Evolutionary conservation across 1,140 invertebrate species (phyloP).

Genomic region (Drosophila bipectinata): DNA sequence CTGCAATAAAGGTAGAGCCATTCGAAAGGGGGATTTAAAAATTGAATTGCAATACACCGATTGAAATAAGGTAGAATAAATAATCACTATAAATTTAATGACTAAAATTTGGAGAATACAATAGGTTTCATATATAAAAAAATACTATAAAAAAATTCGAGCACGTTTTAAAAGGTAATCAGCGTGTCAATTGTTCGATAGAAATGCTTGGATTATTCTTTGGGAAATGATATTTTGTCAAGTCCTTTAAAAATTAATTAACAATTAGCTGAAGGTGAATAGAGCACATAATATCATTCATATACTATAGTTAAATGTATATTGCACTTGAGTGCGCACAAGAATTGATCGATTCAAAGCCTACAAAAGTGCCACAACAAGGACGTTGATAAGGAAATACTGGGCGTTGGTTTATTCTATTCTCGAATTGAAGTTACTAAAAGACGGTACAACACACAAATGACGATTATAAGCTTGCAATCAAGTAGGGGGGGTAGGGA

Average conservation of each 20-base stretch:
- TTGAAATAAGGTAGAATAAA: slow-evolving; percentile 47
- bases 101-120: slow-evolving; percentile 48
- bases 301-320: slow-evolving; percentile 47
- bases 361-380: slow-evolving; percentile 40
- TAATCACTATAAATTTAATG: slow-evolving; percentile 31
- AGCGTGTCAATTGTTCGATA: slow-evolving; percentile 32
- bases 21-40: slow-evolving; percentile 7
- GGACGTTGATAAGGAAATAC: slow-evolving; percentile 45
- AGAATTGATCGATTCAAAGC: slow-evolving; percentile 48
- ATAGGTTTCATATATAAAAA: slow-evolving; percentile 34
- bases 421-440: slow-evolving; percentile 43
- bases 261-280: slow-evolving; percentile 68
- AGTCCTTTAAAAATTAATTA: slow-evolving; percentile 81
- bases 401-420: slow-evolving; percentile 37
- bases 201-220: slow-evolving; percentile 48
- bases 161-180: slow-evolving; percentile 59
- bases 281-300: slow-evolving; percentile 67
- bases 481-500: slow-evolving; percentile 4
- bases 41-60: slow-evolving; percentile 17
- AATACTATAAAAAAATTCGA: slow-evolving; percentile 68
- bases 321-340: slow-evolving; percentile 69
- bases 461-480: slow-evolving; percentile 45
- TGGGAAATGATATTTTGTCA: slow-evolving; percentile 52
- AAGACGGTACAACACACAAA: slow-evolving; percentile 51
- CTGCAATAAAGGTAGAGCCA: slow-evolving; percentile 61